Base-by-base conservation (phyloP, 1,140 invertebrate genomes). In the Nymphalis io region DNA sequence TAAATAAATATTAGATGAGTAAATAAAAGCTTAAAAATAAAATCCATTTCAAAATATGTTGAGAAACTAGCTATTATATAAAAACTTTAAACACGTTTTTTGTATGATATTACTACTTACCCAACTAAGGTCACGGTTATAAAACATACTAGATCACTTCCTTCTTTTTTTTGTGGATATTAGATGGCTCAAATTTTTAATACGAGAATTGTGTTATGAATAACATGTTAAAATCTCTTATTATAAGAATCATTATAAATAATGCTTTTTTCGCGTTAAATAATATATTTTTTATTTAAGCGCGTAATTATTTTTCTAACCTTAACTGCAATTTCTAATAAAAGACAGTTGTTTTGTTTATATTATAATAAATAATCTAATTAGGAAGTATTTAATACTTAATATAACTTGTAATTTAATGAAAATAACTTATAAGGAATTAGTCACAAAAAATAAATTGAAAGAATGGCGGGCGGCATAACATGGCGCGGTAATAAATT, bases 391-490 rank as follows among this genome's bases (percentile, higher is more conserved):
- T 13, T 51, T 51, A 20, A 20, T 51, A 20, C 11, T 51, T 10
- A 51, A 3, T 33, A 20, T 20, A 51, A 51, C 16, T 2, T 51
- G 20, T 18, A 11, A 21, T 51, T 20, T 51, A 20, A 51, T 21
- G 18, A n/a, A 55, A 55, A 23, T 3, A 27, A 23, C 4, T 11
- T 33, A 55, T 6, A 15, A 55, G 6, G 46, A 51, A 63, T 33
- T 51, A 51, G 18, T 20, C 46, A 51, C 16, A 60, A 64, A 81
- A 80, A 79, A 82, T 72, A 75, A 86, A 79, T 79, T 74, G 57
- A 81, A 76, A 75, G 80, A 86, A 89, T 89, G 88, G 88, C 88
- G 88, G 88, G 88, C 85, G 80, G 80, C 80, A 72, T 82, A 84
- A 85, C 72, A 82, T 90, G 88, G 88, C 85, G 87, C 79, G 75